Conservation (phyloP, 2,113 vertebrate genomes). For the Irena cyanogastra region DNA sequence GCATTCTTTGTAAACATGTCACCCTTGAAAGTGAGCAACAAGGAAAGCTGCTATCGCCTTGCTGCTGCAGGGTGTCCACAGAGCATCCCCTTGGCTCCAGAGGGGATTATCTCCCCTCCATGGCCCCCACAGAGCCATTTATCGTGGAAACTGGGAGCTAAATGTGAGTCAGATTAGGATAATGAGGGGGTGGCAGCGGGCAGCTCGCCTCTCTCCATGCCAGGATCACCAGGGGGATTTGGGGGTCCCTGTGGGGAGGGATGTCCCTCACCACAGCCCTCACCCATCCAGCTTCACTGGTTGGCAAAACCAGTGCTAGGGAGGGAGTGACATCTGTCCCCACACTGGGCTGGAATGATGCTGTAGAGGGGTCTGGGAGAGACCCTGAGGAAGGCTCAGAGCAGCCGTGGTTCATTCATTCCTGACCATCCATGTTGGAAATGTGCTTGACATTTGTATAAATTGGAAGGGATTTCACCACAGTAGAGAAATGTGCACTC, state of each 20-base stretch:
- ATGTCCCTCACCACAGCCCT: background rate
- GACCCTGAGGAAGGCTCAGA: rapidly evolving
- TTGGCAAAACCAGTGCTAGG: background rate
- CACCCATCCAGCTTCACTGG: background rate
- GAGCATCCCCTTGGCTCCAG: background rate
- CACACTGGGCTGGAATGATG: background rate
- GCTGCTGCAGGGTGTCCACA: constrained; percentile 10
- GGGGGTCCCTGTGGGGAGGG: background rate
- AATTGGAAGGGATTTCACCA: background rate
- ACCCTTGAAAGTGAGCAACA: constrained; percentile 53
- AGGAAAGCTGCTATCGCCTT: constrained; percentile 25
- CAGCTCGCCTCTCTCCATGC: background rate
- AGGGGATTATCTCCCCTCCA: background rate
- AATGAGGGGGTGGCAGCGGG: background rate
- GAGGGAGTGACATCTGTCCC: background rate
- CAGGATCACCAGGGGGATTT: background rate
- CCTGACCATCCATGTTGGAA: background rate
- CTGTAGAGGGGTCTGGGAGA: background rate
- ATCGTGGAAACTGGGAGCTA: background rate
- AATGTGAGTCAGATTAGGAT: background rate
- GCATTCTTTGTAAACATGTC: constrained; percentile 63
- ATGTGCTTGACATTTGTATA: background rate
- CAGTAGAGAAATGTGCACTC: rapidly evolving
- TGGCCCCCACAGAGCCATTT: background rate
- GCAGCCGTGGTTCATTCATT: rapidly evolving